These are phyloP conservation scores for Trogon melanurus DNA, from an alignment of 2,113 vertebrate genomes.

Conservation along the genomic window DNA sequence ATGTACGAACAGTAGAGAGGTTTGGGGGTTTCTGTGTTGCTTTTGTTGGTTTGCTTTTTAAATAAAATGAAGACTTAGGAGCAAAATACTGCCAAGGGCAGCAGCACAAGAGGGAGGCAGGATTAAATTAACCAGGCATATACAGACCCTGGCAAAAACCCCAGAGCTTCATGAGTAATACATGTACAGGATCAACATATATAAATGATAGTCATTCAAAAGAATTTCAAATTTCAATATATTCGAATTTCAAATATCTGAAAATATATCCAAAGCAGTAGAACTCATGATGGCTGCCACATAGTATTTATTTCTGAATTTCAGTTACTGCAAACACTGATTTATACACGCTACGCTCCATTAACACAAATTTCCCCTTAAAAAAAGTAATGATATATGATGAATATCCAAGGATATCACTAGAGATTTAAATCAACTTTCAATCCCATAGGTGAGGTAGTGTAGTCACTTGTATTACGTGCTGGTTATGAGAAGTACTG, in stretches of 20 bases:
- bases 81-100: background rate
- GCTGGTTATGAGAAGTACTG: conserved; percentile 71
- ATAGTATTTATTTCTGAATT: conserved; percentile 35
- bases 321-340: conserved; percentile 41
- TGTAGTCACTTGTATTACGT: conserved; percentile 72
- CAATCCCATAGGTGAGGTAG: conserved; percentile 80
- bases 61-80: background rate
- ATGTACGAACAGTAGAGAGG: background rate
- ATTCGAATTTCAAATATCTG: background rate
- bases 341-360: conserved; percentile 64
- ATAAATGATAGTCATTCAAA: background rate
- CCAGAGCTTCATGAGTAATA: background rate
- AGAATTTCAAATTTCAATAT: background rate
- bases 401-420: conserved; percentile 51
- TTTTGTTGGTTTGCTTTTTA: background rate
- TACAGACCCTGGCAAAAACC: background rate
- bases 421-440: conserved; percentile 69
- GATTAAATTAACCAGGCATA: conserved; percentile 14
- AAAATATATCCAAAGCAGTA: conserved; percentile 1
- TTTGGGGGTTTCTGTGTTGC: background rate
- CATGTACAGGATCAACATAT: background rate
- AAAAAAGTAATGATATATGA: conserved; percentile 22
- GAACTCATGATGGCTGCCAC: background rate
- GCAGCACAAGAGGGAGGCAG: background rate
- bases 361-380: conserved; percentile 23